phyloP scores from a whole-genome alignment of 2,113 vertebrate species.

The Ramphastos sulfuratus region DNA sequence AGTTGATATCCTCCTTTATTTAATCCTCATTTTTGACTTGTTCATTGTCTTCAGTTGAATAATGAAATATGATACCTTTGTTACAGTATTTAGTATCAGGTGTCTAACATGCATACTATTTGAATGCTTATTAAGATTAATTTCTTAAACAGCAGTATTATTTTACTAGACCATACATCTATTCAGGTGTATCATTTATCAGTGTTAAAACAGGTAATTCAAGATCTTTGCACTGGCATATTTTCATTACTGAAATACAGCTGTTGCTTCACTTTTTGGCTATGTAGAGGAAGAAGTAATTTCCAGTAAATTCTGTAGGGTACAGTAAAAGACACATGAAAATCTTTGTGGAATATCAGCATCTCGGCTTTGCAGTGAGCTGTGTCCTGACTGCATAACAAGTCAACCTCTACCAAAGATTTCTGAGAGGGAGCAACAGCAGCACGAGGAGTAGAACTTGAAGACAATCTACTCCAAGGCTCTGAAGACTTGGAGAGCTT shows the following conservation, averaged over 20 bases:
- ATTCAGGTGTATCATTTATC: background rate
- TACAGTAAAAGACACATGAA: background rate
- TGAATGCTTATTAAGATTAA: too few species aligned
- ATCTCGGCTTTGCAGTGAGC: background rate
- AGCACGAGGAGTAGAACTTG: background rate
- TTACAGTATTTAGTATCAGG: background rate
- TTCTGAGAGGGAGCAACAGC: background rate
- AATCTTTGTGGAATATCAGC: background rate
- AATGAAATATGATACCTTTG: background rate
- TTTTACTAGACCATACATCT: background rate
- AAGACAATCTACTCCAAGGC: background rate
- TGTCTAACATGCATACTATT: too few species aligned
- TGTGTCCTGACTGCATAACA: background rate
- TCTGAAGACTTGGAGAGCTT: background rate
- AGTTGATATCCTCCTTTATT: background rate
- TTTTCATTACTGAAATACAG: background rate
- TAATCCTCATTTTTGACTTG: background rate
- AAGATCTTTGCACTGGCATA: background rate
- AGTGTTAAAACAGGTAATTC: background rate
- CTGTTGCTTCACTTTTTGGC: background rate
- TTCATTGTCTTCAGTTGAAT: background rate
- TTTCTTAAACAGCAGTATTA: background rate
- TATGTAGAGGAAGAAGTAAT: background rate
- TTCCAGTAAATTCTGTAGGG: background rate
- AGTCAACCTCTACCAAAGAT: background rate